Evolutionary conservation across 2,888 invertebrate genomes (phyloP).

Genomic region (Eupithecia vulgata): DNA sequence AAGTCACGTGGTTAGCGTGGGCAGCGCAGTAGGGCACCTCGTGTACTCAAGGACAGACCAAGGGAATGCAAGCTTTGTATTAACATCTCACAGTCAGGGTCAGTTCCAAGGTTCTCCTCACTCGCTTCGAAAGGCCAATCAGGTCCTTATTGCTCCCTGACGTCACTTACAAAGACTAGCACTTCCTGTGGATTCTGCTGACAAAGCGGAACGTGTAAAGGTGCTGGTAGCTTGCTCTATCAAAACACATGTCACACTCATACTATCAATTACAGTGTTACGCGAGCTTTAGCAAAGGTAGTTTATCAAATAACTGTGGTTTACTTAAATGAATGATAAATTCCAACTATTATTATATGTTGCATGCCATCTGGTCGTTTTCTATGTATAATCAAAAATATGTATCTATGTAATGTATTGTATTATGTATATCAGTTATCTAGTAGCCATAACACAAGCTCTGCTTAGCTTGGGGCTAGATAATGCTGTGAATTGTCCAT

Average conservation of each 20-base stretch:
- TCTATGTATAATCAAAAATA: too few relatives aligned
- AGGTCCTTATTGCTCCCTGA: conserved; percentile 2
- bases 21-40: conserved; percentile 44
- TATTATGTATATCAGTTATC: too few relatives aligned
- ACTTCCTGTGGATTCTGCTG: not conserved
- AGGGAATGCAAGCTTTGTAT: conserved; percentile 34
- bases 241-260: not conserved
- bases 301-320: not conserved
- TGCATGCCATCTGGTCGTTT: too few relatives aligned
- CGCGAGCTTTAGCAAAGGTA: not conserved
- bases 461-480: too few relatives aligned
- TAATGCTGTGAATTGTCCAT: too few relatives aligned
- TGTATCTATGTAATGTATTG: too few relatives aligned
- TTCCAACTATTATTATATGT: too few relatives aligned
- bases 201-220: not conserved
- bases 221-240: not conserved
- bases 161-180: not conserved
- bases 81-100: conserved; percentile 10
- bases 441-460: too few relatives aligned
- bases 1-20: conserved; percentile 47
- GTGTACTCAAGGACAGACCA: conserved; percentile 22
- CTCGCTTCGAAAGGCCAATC: conserved; percentile 1
- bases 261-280: not conserved
- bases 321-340: too few relatives aligned
- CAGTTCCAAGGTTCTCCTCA: not conserved